Evolutionary conservation across 2,888 invertebrate species (phyloP), one percentile per base, ranked within the genome.

Genomic region (Coelopa pilipes): DNA sequence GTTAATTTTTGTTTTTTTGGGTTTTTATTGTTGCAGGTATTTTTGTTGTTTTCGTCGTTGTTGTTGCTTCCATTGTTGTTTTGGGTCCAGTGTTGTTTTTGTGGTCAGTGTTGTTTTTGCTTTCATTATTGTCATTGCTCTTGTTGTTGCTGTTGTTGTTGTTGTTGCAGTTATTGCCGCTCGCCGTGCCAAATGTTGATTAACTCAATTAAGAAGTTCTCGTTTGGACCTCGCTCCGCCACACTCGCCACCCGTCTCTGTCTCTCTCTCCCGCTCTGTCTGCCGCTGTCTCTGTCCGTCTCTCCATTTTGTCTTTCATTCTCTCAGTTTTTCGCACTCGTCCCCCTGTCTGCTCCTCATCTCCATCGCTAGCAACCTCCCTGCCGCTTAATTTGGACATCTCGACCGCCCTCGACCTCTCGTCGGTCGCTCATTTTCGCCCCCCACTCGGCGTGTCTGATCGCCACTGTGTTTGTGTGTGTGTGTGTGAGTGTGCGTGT

Each of bases 121-220:
- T n/a, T 53, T 53, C 7, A n/a, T 53, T 53, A 3, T 53, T 53
- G 53, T 13, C 13, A 15, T n/a, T 53, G 2, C 10, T n/a, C 3
- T 53, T 53, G 10, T n/a, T 9, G 10, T 53, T 53, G n/a, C 10
- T 15, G 4, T 53, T 15, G 10, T 53, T 15, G 10, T 15, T n/a
- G 10, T 53, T n/a, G n/a, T 53, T 53, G 53, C 10, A 15, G 13
- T 53, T 53, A n/a, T 53, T n/a, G 13, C n/a, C 10, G 53, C 34
- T 34, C n/a, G 10, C n/a, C 62, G 62, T 62, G 34, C 62, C 24
- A 34, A 62, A 34, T 62, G 62, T 62, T 62, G 62, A 62, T 62
- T 62, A 62, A 62, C 24, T 62, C 60, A 62, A 62, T 62, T 62
- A 62, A 62, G 34, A 62, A 62, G 62, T 62, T 62, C 34, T 34